phyloP scores from a whole-genome alignment of 2,888 invertebrate species.

The Schizotus pectinicornis region DNA sequence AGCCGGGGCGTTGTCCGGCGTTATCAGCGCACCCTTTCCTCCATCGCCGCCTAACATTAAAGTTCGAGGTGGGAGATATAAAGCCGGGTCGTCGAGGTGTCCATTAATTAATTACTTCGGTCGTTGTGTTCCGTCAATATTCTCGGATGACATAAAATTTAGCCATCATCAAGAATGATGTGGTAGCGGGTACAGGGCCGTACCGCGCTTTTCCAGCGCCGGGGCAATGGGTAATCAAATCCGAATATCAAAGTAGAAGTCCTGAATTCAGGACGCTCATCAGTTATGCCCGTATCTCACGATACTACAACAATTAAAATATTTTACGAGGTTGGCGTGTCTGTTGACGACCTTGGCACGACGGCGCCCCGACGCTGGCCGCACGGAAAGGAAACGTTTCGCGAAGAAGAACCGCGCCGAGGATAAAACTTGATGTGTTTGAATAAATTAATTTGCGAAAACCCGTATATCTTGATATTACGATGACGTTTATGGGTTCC shows the following conservation, averaged over 20 bases:
- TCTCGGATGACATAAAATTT: too few species aligned
- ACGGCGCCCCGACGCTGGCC: constrained; percentile 26
- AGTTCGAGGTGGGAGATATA: too few species aligned
- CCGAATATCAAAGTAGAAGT: constrained; percentile 12
- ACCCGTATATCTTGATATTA: neutral
- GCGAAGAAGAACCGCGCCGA: neutral
- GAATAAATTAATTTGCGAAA: constrained; percentile 13
- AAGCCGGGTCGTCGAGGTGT: too few species aligned
- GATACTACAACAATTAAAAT: constrained; percentile 51
- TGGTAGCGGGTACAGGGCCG: too few species aligned
- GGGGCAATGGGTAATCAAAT: constrained; percentile 9
- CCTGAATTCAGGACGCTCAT: constrained; percentile 36
- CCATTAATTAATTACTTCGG: too few species aligned
- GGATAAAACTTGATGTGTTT: constrained; percentile 4
- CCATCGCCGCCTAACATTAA: too few species aligned
- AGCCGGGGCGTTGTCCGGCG: too few species aligned
- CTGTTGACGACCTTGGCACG: constrained; percentile 42
- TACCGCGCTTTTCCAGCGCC: constrained; percentile 1
- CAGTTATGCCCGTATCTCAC: constrained; percentile 49
- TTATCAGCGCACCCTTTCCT: too few species aligned
- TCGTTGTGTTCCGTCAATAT: too few species aligned
- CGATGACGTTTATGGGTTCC: constrained; percentile 4
- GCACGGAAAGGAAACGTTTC: neutral
- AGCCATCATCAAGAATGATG: too few species aligned
- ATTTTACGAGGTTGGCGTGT: constrained; percentile 52